Evolutionary conservation across 2,888 invertebrate genomes (phyloP).

Genomic region (Abrostola triplasia): DNA sequence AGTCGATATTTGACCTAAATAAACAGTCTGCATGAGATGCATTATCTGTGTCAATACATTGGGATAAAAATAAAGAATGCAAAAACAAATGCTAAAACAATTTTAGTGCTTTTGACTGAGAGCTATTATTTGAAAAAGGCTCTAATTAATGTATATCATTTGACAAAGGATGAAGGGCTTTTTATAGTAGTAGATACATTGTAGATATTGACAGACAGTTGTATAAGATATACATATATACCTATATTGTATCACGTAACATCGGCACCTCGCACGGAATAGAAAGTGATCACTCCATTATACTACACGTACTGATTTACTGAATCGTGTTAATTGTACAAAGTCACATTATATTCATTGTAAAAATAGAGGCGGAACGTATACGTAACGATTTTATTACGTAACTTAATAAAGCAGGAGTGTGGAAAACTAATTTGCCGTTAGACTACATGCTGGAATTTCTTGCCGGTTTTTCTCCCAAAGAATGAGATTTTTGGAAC

Average conservation of each 20-base stretch:
- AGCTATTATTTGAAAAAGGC: too few species aligned
- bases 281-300: constrained; percentile 25
- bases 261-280: constrained; percentile 6
- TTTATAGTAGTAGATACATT: not conserved
- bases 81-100: too few species aligned
- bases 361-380: constrained; percentile 14
- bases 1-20: not conserved
- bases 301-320: constrained; percentile 6
- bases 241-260: constrained; percentile 17
- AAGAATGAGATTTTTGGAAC: too few species aligned
- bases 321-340: constrained; percentile 25
- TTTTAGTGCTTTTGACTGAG: too few species aligned
- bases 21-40: not conserved
- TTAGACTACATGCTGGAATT: too few species aligned
- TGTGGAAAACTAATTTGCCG: too few species aligned
- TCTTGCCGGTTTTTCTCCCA: too few species aligned
- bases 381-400: constrained; percentile 23
- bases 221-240: constrained; percentile 12
- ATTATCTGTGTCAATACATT: not conserved
- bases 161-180: too few species aligned
- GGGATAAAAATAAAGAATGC: too few species aligned
- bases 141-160: too few species aligned
- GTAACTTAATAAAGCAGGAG: too few species aligned
- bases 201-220: not conserved
- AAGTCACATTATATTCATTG: constrained; percentile 17